Evolutionary conservation across 2,888 invertebrate species (phyloP).

Genomic region (Nomada lathburiana): DNA sequence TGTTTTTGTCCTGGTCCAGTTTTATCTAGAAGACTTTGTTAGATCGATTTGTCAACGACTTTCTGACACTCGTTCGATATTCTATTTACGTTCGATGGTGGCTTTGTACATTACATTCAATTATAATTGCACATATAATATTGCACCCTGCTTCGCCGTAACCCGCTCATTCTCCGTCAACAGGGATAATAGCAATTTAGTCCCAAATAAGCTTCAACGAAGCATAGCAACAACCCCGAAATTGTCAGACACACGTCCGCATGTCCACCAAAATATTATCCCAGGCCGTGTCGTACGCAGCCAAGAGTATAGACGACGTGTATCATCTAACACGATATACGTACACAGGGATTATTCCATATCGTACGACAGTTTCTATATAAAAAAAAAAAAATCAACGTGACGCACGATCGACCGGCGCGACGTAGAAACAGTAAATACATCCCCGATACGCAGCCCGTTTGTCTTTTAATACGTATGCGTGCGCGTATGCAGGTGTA

Average conservation of each 20-base stretch:
- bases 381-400: slow-evolving; percentile 53
- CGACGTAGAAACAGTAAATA: slow-evolving; percentile 63
- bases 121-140: too few species aligned
- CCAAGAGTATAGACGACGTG: background rate
- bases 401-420: slow-evolving; percentile 55
- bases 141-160: too few species aligned
- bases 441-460: slow-evolving; percentile 55
- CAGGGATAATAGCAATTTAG: background rate
- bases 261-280: slow-evolving; percentile 14
- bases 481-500: slow-evolving; percentile 4
- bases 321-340: slow-evolving; percentile 12
- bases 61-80: too few species aligned
- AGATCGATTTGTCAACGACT: too few species aligned
- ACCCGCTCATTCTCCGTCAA: background rate
- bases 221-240: background rate
- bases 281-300: background rate
- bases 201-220: background rate
- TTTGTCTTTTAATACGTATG: slow-evolving; percentile 33
- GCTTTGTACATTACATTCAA: too few species aligned
- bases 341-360: slow-evolving; percentile 55
- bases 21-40: too few species aligned
- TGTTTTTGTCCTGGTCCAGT: too few species aligned
- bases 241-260: slow-evolving; percentile 12
- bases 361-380: slow-evolving; percentile 49
- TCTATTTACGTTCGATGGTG: too few species aligned